Base-by-base conservation (phyloP, 2,888 invertebrate genomes). In the Dione vanillae region DNA sequence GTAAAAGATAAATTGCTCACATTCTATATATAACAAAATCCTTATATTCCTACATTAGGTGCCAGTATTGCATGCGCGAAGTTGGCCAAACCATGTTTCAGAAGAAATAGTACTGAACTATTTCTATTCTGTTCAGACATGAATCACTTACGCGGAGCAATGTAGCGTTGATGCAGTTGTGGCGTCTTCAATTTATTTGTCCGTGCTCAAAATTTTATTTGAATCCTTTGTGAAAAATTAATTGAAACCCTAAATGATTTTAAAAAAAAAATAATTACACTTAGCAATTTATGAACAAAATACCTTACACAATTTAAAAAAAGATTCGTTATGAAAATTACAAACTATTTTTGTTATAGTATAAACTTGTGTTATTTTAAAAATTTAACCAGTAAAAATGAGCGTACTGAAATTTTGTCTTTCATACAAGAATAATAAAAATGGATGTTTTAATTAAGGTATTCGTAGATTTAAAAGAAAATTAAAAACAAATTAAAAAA, bases 71-170 rank as follows among this genome's bases (percentile, higher is more conserved):
- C 67, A 12, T 47, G 51, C 35, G 20, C 71, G 27, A 61, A 61
- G 35, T 67, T 1, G 9, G 68, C 11, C 67, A 76, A 79, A 80
- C 74, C 62, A 71, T 71, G 77, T 78, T 76, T 72, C 76, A 77
- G 77, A 80, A 76, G 77, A 79, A 79, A 77, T 81, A 40, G 40
- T 78, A 79, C 80, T 78, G 75, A 82, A 86, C 81, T 83, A 85
- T 86, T 86, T 83, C 82, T 82, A 86, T 86, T 84, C 83, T 79
- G 49, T 61, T 78, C 81, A 84, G 80, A 83, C 83, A 82, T 85
- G 83, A 84, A 87, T 86, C 83, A 85, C 83, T 86, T 83, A 81
- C 72, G 75, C 75, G 73, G 70, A 79, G 82, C 80, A 80, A 79
- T 75, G 78, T 76, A 77, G 72, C 73, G 72, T 73, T 79, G 77